Base-by-base conservation (phyloP, 2,113 vertebrate species). In the Podocnemis expansa region DNA sequence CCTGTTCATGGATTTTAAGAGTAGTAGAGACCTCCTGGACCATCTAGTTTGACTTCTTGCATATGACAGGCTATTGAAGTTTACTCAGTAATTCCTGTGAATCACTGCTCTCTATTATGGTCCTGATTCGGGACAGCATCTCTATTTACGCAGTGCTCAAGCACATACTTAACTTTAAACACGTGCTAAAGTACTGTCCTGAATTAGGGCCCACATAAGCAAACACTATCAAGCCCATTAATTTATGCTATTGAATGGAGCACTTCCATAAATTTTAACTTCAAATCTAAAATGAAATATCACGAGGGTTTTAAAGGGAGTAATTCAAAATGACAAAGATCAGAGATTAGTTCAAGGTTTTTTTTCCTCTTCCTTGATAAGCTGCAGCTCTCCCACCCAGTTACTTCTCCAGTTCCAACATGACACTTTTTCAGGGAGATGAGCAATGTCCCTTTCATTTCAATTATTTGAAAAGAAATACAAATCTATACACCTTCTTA, bases 401-500 rank as follows among this genome's bases (percentile, higher is more conserved):
- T 38, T 21, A 43, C 73, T 52, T 80, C 0, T 0, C 87, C 45
- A 56, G 76, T 87, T 81, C 29, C 51, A 47, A 34, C 49, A 47
- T 43, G 80, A 87, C 94, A 34, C n/a, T 91, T 54, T 80, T 84
- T 24, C 29, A 91, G 89, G 82, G 43, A 76, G 0, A 0, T 47
- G 82, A 93, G 49, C 49, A 49, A 54, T 89, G 82, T 51, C 41
- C 60, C 47, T 91, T 93, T 90, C 56, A 84, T 78, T 94, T 91
- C 78, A 85, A 85, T 89, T 87, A 63, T 84, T 84, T 87, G 84
- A 94, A 93, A 85, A 70, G 85, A 34, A 92, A 85, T 47, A 75
- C 54, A 94, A 94, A 96, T 96, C 95, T 80, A 93, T 87, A 93
- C 21, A 55, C 82, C 96, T 95, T 96, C 93, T 95, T 96, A 95